Evolutionary conservation across 1,140 invertebrate species (phyloP).

Genomic region (Monomorium pharaonis): DNA sequence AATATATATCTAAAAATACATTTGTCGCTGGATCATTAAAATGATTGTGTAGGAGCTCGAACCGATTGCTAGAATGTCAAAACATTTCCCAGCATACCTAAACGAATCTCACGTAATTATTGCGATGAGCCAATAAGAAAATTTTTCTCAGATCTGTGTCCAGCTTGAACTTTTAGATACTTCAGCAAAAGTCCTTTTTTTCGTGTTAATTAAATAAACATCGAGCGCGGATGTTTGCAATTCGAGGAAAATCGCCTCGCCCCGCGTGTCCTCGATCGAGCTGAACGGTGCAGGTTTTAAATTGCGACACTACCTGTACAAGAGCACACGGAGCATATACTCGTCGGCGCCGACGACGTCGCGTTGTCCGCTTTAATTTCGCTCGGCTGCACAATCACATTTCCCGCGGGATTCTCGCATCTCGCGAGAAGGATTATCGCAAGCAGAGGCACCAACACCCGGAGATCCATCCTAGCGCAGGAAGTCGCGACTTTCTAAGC

Average conservation of each 20-base stretch:
- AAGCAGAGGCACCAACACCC: not conserved
- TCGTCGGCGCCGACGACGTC: not conserved
- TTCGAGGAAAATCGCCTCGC: not conserved
- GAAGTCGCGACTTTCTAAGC: not conserved
- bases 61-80: not conserved
- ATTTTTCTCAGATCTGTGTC: too few species aligned
- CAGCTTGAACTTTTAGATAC: too few species aligned
- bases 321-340: conserved; percentile 55
- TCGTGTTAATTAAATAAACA: too few species aligned
- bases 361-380: not conserved
- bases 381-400: not conserved
- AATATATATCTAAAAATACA: too few species aligned
- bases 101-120: not conserved
- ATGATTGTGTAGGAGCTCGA: too few species aligned
- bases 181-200: not conserved
- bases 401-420: not conserved
- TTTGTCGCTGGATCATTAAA: too few species aligned
- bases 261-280: not conserved
- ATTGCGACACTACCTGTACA: conserved; percentile 49
- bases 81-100: not conserved
- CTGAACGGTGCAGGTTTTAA: too few species aligned
- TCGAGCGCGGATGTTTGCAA: not conserved
- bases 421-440: not conserved
- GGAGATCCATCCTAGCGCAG: conserved; percentile 44
- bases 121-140: not conserved